Conservation (phyloP, 2,113 vertebrate genomes). For the Tapirus terrestris region DNA sequence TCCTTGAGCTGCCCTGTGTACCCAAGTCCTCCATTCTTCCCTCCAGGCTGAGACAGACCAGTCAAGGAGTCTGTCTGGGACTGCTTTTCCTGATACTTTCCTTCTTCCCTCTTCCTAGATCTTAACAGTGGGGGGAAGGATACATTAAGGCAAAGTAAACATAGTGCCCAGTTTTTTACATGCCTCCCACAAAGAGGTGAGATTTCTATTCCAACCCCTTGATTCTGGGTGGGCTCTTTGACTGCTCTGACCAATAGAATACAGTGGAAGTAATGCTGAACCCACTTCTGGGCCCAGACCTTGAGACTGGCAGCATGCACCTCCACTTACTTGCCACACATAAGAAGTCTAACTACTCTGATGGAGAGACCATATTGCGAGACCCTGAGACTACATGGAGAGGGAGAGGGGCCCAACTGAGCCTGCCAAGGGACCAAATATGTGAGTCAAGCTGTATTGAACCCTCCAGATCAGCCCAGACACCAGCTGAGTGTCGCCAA, state of each 20-base stretch:
- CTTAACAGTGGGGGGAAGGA: neutral
- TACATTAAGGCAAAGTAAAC: conserved; percentile 1
- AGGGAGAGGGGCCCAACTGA: neutral
- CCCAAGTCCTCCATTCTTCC: neutral
- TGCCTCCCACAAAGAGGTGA: neutral
- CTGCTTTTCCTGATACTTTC: neutral
- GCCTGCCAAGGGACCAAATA: neutral
- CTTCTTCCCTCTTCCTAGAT: neutral
- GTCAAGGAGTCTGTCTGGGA: neutral
- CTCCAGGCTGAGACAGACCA: neutral
- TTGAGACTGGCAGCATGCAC: neutral
- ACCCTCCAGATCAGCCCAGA: neutral
- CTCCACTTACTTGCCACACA: neutral
- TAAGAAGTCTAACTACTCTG: neutral
- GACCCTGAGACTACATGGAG: neutral
- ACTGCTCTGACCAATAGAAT: neutral
- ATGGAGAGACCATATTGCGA: neutral
- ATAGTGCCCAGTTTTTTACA: neutral
- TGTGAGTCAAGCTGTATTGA: neutral
- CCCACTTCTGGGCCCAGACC: neutral
- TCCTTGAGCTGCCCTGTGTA: neutral
- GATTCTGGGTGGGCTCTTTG: neutral
- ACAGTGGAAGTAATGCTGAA: neutral
- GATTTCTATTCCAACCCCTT: neutral
- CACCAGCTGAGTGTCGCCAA: neutral